These are phyloP conservation scores for Megaceryle alcyon DNA, from an alignment of 2,797 vertebrate genomes.

Conservation along the genomic window DNA sequence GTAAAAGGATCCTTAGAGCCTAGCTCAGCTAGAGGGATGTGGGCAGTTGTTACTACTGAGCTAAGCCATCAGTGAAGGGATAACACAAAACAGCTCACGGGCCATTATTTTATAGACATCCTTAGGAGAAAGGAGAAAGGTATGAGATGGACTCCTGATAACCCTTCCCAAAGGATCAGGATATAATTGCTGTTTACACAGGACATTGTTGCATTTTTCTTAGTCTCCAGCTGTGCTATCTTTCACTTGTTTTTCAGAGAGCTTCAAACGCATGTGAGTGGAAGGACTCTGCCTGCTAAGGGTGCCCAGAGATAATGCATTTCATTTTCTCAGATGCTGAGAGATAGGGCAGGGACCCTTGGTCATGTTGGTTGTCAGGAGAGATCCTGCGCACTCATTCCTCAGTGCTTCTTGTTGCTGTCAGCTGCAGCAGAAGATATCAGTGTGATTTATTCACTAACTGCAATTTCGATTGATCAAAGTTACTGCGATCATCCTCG, in stretches of 20 bases:
- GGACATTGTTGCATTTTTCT: not conserved
- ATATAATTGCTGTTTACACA: not conserved
- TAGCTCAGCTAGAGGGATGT: not conserved
- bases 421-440: not conserved
- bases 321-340: not conserved
- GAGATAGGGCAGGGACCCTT: not conserved
- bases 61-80: not conserved
- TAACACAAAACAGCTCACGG: not conserved
- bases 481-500: not conserved
- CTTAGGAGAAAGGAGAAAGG: not conserved
- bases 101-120: not conserved
- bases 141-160: not conserved
- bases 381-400: not conserved
- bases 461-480: not conserved
- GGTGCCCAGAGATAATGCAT: not conserved
- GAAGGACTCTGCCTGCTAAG: not conserved
- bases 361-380: not conserved
- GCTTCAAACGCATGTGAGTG: not conserved
- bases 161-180: not conserved
- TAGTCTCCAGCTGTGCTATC: not conserved
- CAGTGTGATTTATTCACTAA: not conserved
- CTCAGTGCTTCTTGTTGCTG: not conserved
- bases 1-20: not conserved
- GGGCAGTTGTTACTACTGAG: not conserved
- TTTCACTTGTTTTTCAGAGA: not conserved